phyloP scores from a whole-genome alignment of 37 sponge, comb jelly and placozoan genomes.

The Tethya wilhelma region DNA sequence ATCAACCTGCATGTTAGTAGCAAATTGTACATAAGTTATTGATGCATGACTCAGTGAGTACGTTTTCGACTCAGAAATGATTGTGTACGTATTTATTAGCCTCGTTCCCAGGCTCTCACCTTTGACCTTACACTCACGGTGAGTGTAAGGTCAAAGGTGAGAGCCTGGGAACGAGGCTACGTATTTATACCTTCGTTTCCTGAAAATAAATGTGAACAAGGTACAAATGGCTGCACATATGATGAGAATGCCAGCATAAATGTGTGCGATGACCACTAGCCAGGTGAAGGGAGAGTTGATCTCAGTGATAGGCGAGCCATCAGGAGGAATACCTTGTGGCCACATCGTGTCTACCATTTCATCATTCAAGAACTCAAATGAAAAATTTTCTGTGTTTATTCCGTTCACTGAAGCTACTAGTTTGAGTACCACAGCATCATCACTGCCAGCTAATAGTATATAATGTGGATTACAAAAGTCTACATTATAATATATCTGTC shows the following conservation, averaged over 20 bases:
- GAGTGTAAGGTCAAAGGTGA: too few species aligned
- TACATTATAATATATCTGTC: too few species aligned
- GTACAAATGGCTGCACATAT: constrained; percentile 29
- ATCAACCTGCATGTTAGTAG: constrained; percentile 28
- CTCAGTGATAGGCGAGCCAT: constrained; percentile 35
- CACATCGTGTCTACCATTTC: constrained; percentile 1
- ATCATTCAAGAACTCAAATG: not conserved
- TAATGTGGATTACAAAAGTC: too few species aligned
- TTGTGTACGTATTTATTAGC: too few species aligned
- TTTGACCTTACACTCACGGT: too few species aligned
- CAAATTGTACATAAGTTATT: too few species aligned
- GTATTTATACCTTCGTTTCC: constrained; percentile 61
- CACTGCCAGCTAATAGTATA: too few species aligned
- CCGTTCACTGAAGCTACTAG: constrained; percentile 7
- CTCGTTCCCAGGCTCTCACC: too few species aligned
- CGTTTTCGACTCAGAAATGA: too few species aligned
- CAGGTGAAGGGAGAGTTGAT: constrained; percentile 12
- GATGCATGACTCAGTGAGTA: too few species aligned
- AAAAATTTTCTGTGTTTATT: not conserved
- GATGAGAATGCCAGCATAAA: constrained; percentile 12
- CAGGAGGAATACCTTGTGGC: constrained; percentile 31
- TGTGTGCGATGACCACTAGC: constrained; percentile 18
- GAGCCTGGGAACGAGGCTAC: too few species aligned
- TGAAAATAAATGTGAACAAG: constrained; percentile 53
- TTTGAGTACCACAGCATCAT: too few species aligned